Conservation (phyloP, 2,797 vertebrate genomes). For the Natrix natrix region DNA sequence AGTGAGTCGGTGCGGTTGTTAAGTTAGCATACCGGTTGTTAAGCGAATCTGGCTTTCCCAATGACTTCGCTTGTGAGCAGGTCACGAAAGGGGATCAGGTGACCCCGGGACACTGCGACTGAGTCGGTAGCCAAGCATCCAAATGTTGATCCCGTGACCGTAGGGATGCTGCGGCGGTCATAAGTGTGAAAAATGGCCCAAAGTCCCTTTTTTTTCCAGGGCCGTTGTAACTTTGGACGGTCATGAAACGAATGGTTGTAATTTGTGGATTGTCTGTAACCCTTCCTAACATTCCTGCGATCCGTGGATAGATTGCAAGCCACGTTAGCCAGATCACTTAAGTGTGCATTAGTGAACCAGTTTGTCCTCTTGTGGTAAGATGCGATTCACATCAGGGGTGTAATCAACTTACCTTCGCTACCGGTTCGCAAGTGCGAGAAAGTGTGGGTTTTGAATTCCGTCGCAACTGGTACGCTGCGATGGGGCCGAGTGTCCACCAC, state of each 20-base stretch:
- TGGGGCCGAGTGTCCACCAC: no score
- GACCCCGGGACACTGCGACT: background rate
- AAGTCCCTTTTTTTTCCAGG: no score
- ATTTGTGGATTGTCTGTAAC: background rate
- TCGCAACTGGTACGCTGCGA: no score
- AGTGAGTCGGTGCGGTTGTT: background rate
- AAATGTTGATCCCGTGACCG: background rate
- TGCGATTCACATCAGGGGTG: background rate
- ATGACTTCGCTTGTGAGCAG: no score
- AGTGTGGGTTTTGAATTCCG: no score
- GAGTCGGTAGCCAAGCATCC: background rate
- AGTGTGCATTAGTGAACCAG: background rate
- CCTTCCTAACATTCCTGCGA: no score
- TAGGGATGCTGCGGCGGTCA: background rate
- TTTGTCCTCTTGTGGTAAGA: no score
- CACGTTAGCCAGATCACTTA: background rate
- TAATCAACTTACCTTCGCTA: no score
- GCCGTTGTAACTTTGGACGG: background rate
- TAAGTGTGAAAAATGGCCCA: background rate
- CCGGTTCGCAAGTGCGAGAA: no score
- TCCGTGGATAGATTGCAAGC: background rate
- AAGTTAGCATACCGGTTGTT: background rate
- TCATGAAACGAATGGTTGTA: background rate
- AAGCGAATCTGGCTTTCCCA: no score
- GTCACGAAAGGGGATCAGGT: background rate